Percentiles rank a stretch among this genome's conserved stretches.
These are phyloP conservation scores for Heterohyrax brucei DNA, from an alignment of 2,797 vertebrate species.

Conservation along the genomic window DNA sequence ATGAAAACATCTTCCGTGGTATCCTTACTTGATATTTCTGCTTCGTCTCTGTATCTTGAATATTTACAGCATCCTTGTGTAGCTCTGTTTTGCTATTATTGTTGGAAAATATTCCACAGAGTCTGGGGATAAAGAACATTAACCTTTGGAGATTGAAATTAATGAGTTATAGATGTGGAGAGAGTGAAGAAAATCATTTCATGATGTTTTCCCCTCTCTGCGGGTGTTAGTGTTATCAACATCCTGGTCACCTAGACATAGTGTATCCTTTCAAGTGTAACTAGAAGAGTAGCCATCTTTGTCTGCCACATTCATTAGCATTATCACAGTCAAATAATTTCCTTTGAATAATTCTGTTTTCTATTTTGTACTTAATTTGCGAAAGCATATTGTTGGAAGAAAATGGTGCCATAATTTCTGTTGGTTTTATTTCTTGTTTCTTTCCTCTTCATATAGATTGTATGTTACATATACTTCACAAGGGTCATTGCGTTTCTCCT, in stretches of 20 bases:
- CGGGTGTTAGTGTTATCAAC: neutral
- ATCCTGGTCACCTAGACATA: neutral
- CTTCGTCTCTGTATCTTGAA: rapidly evolving
- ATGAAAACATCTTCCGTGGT: neutral
- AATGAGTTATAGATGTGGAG: neutral
- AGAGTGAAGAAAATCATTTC: rapidly evolving
- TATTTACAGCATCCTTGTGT: neutral
- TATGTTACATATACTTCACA: conserved; percentile 96
- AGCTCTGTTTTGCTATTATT: neutral
- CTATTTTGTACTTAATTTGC: conserved; percentile 41
- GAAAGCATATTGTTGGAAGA: neutral
- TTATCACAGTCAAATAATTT: neutral
- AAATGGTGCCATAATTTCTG: neutral
- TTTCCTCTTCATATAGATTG: conserved; percentile 89
- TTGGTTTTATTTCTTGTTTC: neutral
- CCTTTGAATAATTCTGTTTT: conserved; percentile 28
- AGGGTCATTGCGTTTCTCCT: conserved; percentile 95
- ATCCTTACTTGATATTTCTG: neutral
- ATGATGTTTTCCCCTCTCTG: rapidly evolving
- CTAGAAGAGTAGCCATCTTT: neutral
- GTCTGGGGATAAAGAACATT: neutral
- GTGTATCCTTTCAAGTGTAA: neutral
- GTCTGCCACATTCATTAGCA: neutral
- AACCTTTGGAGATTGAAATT: neutral
- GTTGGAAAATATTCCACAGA: neutral